Conservation (phyloP, 2,113 vertebrate genomes). For the Forbesichthys papilliferus region DNA sequence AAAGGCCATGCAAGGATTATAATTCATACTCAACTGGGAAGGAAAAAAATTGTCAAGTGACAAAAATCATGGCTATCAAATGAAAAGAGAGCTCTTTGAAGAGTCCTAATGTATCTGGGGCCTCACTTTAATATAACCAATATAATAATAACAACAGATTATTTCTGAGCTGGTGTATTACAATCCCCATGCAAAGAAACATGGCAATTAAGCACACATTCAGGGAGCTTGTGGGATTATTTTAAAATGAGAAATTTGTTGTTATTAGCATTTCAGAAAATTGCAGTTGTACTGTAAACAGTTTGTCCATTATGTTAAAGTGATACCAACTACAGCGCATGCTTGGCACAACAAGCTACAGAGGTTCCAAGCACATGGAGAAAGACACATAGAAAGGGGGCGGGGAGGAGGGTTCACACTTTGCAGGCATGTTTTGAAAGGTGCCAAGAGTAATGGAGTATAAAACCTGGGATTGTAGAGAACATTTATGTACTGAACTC, state of each 20-base stretch:
- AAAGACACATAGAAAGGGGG: conserved; percentile 3
- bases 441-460: conserved; percentile 42
- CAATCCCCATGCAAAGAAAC: conserved; percentile 43
- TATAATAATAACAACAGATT: conserved; percentile 23
- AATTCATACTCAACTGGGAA: conserved; percentile 53
- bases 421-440: conserved; percentile 63
- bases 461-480: conserved; percentile 24
- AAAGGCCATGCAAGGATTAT: conserved; percentile 65
- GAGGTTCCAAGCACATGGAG: conserved; percentile 29
- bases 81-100: conserved; percentile 14
- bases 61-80: conserved; percentile 25
- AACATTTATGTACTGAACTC: not conserved
- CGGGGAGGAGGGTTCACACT: conserved; percentile 1
- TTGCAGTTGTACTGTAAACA: conserved; percentile 18
- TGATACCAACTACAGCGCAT: conserved; percentile 45
- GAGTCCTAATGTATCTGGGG: conserved; percentile 3
- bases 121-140: conserved; percentile 27
- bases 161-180: conserved; percentile 21
- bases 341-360: conserved; percentile 47
- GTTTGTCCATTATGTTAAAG: conserved; percentile 32
- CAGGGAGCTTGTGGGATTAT: not conserved
- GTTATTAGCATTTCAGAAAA: conserved; percentile 21
- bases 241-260: conserved; percentile 8
- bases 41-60: conserved; percentile 20
- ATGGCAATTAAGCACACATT: not conserved